Evolutionary conservation across 2,888 invertebrate genomes (phyloP).

Genomic region (Saturnia japonica): DNA sequence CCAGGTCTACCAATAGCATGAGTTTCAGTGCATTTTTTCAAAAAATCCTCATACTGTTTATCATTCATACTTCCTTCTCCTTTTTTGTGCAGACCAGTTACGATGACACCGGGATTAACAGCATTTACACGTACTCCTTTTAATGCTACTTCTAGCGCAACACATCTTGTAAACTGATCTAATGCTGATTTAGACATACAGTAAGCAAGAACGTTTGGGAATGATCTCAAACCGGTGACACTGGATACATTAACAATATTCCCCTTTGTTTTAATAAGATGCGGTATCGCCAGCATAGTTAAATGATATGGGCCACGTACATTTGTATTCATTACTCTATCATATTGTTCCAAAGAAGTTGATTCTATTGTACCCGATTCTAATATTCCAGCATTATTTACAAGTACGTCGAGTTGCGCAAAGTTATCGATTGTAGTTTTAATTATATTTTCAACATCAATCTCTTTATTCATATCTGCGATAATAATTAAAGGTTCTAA

Average conservation of each 20-base stretch:
- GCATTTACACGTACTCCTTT: slow-evolving; percentile 93
- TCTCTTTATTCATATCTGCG: slow-evolving; percentile 86
- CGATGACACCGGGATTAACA: slow-evolving; percentile 96
- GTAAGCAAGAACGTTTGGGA: slow-evolving; percentile 94
- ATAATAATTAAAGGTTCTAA: slow-evolving; percentile 80
- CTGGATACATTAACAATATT: slow-evolving; percentile 97
- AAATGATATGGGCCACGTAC: slow-evolving; percentile 89
- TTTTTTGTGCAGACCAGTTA: slow-evolving; percentile 91
- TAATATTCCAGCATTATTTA: slow-evolving; percentile 95
- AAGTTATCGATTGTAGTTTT: slow-evolving; percentile 85
- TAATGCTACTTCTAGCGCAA: slow-evolving; percentile 90
- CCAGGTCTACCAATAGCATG: slow-evolving; percentile 96
- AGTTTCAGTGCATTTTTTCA: slow-evolving; percentile 90
- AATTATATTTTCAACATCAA: slow-evolving; percentile 85
- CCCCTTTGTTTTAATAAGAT: slow-evolving; percentile 90
- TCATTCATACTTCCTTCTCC: slow-evolving; percentile 88
- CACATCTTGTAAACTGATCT: slow-evolving; percentile 96
- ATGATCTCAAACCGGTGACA: slow-evolving; percentile 93
- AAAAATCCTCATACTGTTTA: slow-evolving; percentile 88
- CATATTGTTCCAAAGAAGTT: slow-evolving; percentile 91
- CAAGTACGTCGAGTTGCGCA: slow-evolving; percentile 87
- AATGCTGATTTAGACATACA: slow-evolving; percentile 95
- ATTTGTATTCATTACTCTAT: slow-evolving; percentile 93
- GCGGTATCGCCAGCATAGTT: slow-evolving; percentile 91
- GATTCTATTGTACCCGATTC: slow-evolving; percentile 91